Percentiles rank a stretch among this genome's conserved stretches.
Evolutionary conservation across 2,888 invertebrate species (phyloP).

Genomic region (Drosophila tanythrix): DNA sequence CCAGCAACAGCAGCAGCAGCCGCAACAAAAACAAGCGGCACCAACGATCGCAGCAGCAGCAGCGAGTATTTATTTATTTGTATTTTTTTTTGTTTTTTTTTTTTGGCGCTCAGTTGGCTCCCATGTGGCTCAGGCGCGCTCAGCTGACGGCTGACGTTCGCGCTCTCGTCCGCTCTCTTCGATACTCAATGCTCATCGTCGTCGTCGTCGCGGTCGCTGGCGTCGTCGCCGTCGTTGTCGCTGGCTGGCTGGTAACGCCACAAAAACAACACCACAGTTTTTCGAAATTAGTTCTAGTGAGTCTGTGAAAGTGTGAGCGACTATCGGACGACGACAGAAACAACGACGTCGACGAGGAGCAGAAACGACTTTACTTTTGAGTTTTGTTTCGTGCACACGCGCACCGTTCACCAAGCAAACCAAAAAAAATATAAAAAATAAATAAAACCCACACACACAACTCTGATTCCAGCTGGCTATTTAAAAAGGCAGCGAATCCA

Average conservation of each 20-base stretch:
- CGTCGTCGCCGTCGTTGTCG: constrained; percentile 28
- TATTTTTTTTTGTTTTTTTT: constrained; percentile 15
- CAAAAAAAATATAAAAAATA: constrained; percentile 7
- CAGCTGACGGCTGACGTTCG: constrained; percentile 48
- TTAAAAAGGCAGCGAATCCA: constrained; percentile 3
- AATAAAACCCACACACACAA: constrained; percentile 14
- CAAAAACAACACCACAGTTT: constrained; percentile 81
- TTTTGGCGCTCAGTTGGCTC: constrained; percentile 58
- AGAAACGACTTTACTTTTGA: constrained; percentile 49
- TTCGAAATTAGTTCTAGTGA: constrained; percentile 83
- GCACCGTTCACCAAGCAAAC: constrained; percentile 34
- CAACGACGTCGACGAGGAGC: constrained; percentile 45
- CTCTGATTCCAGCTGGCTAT: constrained; percentile 18
- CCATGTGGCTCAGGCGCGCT: constrained; percentile 56
- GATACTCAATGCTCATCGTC: constrained; percentile 56
- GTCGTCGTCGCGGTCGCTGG: constrained; percentile 20
- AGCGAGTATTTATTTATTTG: constrained; percentile 36
- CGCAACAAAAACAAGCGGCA: constrained; percentile 35
- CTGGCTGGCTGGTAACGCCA: constrained; percentile 63
- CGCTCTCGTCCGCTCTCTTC: constrained; percentile 55
- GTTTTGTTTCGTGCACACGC: constrained; percentile 51
- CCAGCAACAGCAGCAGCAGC: constrained; percentile 27
- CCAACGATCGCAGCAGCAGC: constrained; percentile 44
- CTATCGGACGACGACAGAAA: constrained; percentile 61
- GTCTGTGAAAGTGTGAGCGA: constrained; percentile 84